phyloP scores from a whole-genome alignment of 1,140 invertebrate species.

The Camponotus floridanus region DNA sequence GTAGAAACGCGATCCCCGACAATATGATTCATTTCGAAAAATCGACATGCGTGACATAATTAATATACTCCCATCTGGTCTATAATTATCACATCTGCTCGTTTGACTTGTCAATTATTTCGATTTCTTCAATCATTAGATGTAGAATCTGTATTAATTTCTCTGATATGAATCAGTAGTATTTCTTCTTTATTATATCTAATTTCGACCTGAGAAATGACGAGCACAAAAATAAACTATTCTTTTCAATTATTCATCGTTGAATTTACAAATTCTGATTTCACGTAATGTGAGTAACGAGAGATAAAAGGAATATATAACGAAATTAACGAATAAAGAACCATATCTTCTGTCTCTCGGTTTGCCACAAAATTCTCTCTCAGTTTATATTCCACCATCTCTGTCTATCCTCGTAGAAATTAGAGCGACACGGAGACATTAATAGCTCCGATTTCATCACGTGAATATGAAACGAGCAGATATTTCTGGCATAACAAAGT shows the following conservation, averaged over 20 bases:
- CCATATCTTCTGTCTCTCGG: background rate
- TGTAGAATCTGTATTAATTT: slow-evolving; percentile 4
- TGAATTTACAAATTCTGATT: background rate
- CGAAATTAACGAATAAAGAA: background rate
- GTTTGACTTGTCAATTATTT: background rate
- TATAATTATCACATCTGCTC: background rate
- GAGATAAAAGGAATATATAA: background rate
- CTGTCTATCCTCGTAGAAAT: slow-evolving; percentile 50
- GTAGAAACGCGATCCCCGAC: slow-evolving; percentile 48
- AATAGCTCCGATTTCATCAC: slow-evolving; percentile 70
- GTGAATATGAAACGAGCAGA: slow-evolving; percentile 68
- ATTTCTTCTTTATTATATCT: background rate
- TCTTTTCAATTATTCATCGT: background rate
- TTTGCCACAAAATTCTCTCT: background rate
- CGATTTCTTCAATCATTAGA: background rate
- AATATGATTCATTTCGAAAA: slow-evolving; percentile 38
- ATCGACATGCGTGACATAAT: slow-evolving; percentile 6
- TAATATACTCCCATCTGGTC: background rate
- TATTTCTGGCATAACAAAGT: slow-evolving; percentile 65
- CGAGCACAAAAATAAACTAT: background rate
- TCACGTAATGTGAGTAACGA: background rate
- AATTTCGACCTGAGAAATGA: background rate
- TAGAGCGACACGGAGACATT: slow-evolving; percentile 66
- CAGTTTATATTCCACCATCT: background rate
- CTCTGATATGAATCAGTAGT: background rate